These are phyloP conservation scores for Parauchenoglanis punctatus DNA, from an alignment of 2,797 vertebrate species.

Conservation along the genomic window DNA sequence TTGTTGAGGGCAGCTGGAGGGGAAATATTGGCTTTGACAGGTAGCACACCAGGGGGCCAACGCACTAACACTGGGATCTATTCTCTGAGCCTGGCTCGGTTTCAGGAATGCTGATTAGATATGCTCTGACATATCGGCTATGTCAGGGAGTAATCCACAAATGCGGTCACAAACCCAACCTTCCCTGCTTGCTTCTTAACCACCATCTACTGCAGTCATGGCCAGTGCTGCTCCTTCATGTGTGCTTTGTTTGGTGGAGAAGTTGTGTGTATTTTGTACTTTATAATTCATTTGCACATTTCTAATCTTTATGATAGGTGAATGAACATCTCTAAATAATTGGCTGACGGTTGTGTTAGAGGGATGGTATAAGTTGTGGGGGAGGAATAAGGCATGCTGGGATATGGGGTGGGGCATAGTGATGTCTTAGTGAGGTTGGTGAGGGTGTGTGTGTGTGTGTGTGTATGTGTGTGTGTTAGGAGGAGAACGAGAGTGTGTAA, in stretches of 20 bases:
- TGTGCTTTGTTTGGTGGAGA: constrained; percentile 26
- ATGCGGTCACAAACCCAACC: constrained; percentile 51
- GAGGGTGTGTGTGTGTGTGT: constrained; percentile 47
- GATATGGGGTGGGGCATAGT: constrained; percentile 64
- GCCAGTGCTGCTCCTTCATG: constrained; percentile 34
- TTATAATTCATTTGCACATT: constrained; percentile 22
- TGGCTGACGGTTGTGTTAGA: constrained; percentile 59
- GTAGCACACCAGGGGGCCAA: constrained; percentile 61
- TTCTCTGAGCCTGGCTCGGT: constrained; percentile 56
- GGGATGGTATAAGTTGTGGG: constrained; percentile 67
- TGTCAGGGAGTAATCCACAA: constrained; percentile 56
- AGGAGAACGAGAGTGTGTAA: constrained; percentile 58
- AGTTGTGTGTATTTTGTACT: neutral
- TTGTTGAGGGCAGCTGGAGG: constrained; percentile 61
- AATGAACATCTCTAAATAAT: constrained; percentile 43
- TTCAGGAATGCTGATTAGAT: constrained; percentile 66
- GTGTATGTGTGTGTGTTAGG: constrained; percentile 40
- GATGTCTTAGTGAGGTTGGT: constrained; percentile 42
- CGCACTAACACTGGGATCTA: constrained; percentile 56
- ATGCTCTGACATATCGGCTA: constrained; percentile 54
- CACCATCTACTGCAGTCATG: constrained; percentile 27
- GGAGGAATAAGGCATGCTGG: constrained; percentile 57
- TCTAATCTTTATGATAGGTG: constrained; percentile 20
- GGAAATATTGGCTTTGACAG: constrained; percentile 67
- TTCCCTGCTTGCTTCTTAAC: constrained; percentile 33